A percentile compares a stretch with the other conserved stretches of the same genome.
Conservation (phyloP, 2,888 invertebrate species). For the Nephrotoma guestfalica region DNA sequence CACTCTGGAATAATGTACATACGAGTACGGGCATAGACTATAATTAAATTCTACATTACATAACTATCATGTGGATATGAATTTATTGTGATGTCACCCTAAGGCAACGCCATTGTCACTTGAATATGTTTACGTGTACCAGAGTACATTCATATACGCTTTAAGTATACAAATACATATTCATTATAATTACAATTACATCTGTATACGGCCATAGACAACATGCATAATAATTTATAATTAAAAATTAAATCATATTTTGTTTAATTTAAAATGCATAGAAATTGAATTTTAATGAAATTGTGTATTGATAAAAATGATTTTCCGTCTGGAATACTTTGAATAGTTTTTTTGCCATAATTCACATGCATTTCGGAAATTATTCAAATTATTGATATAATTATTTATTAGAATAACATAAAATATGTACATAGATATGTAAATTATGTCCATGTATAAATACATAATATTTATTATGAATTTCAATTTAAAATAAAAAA, state of each 20-base stretch:
- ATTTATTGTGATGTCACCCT: slow-evolving; percentile 1
- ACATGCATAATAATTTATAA: background rate
- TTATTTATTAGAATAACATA: no score
- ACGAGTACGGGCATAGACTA: background rate
- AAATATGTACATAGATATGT: no score
- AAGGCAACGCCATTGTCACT: background rate
- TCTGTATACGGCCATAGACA: background rate
- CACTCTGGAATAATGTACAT: background rate
- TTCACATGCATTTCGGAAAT: background rate
- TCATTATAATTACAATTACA: background rate
- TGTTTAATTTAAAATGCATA: background rate
- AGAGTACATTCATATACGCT: background rate
- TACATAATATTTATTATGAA: no score
- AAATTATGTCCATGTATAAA: no score
- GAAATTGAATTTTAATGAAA: background rate
- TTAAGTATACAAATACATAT: background rate
- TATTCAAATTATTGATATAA: background rate
- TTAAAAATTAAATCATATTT: background rate
- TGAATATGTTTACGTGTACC: background rate
- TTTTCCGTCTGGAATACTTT: background rate
- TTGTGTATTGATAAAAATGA: background rate
- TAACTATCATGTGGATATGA: background rate
- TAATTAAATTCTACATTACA: background rate
- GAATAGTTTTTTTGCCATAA: background rate
- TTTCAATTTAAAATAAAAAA: no score